Evolutionary conservation across 2,888 invertebrate species (phyloP), one percentile per base, ranked within the genome.

Genomic region (Apoda limacodes): DNA sequence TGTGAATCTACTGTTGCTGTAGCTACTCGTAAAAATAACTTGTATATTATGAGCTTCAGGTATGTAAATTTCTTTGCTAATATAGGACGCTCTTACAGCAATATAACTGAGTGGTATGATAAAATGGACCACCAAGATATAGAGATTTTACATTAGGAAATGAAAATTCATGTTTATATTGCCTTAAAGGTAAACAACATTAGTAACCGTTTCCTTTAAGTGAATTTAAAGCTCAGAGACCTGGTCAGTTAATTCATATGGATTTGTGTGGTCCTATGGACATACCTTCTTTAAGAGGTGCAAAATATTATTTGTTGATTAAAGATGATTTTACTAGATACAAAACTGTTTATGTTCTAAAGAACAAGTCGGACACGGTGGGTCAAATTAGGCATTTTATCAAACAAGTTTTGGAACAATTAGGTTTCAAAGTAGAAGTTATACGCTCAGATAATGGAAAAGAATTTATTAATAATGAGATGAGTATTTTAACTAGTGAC

Each of bases 201-300:
- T 23, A 20, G 17, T 7, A 22, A 22, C 13, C 13, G 10, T 31
- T 31, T 13, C 15, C 11, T 3, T 17, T 11, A 7, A 21, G 20
- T 30, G 20, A 22, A 4, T 12, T 12, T 22, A 26, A 7, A 14
- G 25, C 26, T 17, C 9, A 11, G 2, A 10, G 22, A 9, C 32
- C 28, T 14, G 20, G 24, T 11, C 10, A 33, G 15, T 7, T 33
- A 3, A 9, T 33, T 5, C 32, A 33, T 15, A 13, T 25, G 9
- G 32, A 32, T 11, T 23, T 32, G 7, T 27, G 32, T 28, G 32
- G 32, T 3, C 27, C 27, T 5, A 32, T 32, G 32, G 32, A 33
- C 13, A 20, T 3, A 7, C 11, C 7, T 19, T 28, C 28, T 9
- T 15, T 33, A 10, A 28, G 28, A 19, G 32, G 32, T 5, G 17